Base-by-base conservation (phyloP, 2,797 vertebrate species). In the Argentina silus region DNA sequence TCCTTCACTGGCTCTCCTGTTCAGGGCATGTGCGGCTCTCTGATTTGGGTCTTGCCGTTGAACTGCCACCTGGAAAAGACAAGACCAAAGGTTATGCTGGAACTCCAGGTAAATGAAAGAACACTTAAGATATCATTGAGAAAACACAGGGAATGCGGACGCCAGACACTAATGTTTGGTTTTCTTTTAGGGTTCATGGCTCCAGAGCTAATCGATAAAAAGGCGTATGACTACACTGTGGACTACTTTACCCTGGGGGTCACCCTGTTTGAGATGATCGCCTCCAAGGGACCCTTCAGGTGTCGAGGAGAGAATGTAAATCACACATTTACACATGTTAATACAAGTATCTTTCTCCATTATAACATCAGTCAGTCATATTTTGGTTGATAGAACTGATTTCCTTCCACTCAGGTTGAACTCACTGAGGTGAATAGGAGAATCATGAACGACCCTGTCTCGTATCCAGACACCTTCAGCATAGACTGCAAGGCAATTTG, bases 191-290 rank as follows among this genome's bases (percentile, higher is more conserved):
- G 93, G 55, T 95, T 94, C 82, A 93, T 95, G 94, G 93, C 93
- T 73, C 93, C 94, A 67, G 93, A 95, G 81, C 82, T 94, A 67
- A 69, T 94, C 19, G 79, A 92, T 78, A 92, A 90, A 70, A 93
- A 93, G 78, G 76, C 90, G 36, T 95, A 95, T 1, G 86, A 94
- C 79, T 94, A 94, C 85, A 61, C 85, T 0, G 94, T 94, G 79
- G 93, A 94, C 77, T 94, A 94, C 71, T 95, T 95, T 19, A 95
- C 93, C 55, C 84, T 95, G 55, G 94, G 93, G 60, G 91, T 94
- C 72, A 94, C 91, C 0, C 21, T 95, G 64, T 95, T 63, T 76
- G 93, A 95, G 81, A 94, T 94, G 94, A 88, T 94, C n/a, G 90
- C 86, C 0, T 91, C 93, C 71, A 94, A 93, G 82, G 94, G 94